Evolutionary conservation across 2,888 invertebrate genomes (phyloP).

Genomic region (Lomographa bimaculata): DNA sequence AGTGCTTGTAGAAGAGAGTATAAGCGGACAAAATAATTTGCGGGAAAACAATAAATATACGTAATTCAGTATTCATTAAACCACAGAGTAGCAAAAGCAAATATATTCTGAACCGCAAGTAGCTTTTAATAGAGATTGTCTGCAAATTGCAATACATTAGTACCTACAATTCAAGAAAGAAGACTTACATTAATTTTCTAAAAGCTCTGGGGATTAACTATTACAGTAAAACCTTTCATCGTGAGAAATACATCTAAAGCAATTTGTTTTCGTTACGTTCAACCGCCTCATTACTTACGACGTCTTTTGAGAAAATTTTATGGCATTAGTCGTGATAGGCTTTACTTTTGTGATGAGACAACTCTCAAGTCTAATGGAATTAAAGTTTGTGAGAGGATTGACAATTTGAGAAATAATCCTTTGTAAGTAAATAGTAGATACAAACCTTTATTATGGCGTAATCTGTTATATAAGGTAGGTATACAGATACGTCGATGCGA

Average conservation of each 20-base stretch:
- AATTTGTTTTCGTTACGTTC: constrained; percentile 49
- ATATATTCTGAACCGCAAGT: not conserved
- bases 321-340: constrained; percentile 28
- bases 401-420: too few relatives aligned
- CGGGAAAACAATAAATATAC: too few relatives aligned
- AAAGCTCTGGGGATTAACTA: constrained; percentile 44
- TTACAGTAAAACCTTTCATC: constrained; percentile 43
- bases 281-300: constrained; percentile 44
- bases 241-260: constrained; percentile 42
- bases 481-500: too few relatives aligned
- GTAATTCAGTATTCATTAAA: too few relatives aligned
- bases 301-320: constrained; percentile 33
- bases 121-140: constrained; percentile 8
- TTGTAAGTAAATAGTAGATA: too few relatives aligned
- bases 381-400: constrained; percentile 17
- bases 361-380: constrained; percentile 19
- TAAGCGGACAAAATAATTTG: too few relatives aligned
- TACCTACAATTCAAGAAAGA: constrained; percentile 15
- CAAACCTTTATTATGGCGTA: too few relatives aligned
- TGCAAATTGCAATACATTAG: constrained; percentile 21
- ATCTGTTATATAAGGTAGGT: too few relatives aligned
- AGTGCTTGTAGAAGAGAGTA: too few relatives aligned
- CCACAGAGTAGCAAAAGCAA: too few relatives aligned
- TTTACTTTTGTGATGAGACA: constrained; percentile 26
- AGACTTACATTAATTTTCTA: constrained; percentile 29